A percentile compares a stretch with the other conserved stretches of the same genome.
Conservation (phyloP, 2,113 vertebrate species). For the Capreolus pygargus region DNA sequence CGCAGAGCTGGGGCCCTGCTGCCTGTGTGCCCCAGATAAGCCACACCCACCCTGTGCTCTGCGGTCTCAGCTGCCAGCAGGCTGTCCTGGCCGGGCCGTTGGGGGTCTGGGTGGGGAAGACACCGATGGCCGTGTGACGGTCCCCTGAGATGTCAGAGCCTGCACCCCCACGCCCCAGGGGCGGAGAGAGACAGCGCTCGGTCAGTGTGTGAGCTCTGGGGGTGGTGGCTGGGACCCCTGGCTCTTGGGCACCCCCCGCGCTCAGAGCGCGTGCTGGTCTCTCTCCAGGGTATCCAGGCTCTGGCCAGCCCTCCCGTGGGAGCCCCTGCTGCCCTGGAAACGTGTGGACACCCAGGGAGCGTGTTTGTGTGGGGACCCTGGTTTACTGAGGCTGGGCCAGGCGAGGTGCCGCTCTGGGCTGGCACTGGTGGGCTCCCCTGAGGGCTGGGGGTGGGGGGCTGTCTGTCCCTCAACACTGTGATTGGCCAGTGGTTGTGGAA, state of each 20-base stretch:
- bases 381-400: not conserved
- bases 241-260: not conserved
- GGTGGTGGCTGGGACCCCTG: too few relatives aligned
- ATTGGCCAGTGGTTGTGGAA: not conserved
- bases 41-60: fast-evolving
- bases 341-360: not conserved
- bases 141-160: not conserved
- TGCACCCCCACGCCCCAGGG: fast-evolving
- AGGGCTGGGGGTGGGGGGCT: not conserved
- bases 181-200: fast-evolving
- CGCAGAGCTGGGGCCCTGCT: not conserved
- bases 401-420: not conserved
- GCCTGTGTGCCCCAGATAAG: not conserved
- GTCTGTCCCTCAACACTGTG: not conserved
- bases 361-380: not conserved
- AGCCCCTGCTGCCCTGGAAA: not conserved
- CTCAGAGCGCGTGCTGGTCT: fast-evolving
- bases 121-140: fast-evolving
- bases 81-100: fast-evolving
- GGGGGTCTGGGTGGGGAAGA: not conserved
- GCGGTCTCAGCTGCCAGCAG: not conserved
- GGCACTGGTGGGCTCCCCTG: fast-evolving
- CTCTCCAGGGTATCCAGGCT: not conserved
- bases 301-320: not conserved
- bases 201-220: fast-evolving